Conservation (phyloP, 2,113 vertebrate genomes). For the Bujurquina vittata region DNA sequence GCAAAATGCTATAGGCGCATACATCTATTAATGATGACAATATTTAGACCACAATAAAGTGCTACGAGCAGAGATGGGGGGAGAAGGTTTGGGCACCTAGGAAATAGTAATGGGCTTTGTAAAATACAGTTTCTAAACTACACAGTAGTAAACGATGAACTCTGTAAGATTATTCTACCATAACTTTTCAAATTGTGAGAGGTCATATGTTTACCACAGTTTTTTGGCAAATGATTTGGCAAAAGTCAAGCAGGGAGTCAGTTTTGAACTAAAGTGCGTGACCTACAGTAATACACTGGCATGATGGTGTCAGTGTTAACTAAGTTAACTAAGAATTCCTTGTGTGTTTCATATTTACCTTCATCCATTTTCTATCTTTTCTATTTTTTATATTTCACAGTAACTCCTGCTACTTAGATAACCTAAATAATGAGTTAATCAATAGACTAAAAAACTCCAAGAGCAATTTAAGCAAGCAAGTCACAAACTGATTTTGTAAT, state of each 20-base stretch:
- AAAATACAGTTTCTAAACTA: slow-evolving; percentile 7
- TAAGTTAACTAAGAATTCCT: not conserved
- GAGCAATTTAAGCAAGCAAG: not conserved
- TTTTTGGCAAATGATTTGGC: not conserved
- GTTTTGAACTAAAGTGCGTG: not conserved
- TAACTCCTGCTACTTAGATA: not conserved
- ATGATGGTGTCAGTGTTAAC: not conserved
- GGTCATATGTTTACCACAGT: not conserved
- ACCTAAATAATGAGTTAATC: not conserved
- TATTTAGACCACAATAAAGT: slow-evolving; percentile 7
- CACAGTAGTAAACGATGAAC: not conserved
- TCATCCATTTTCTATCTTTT: not conserved
- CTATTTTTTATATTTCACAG: not conserved
- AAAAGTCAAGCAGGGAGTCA: not conserved
- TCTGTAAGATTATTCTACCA: not conserved
- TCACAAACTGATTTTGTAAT: not conserved
- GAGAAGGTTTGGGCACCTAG: not conserved
- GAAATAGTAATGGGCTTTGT: not conserved
- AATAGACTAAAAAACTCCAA: not conserved
- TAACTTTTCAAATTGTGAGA: slow-evolving; percentile 1
- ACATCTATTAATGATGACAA: slow-evolving; percentile 49
- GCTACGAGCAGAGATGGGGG: not conserved
- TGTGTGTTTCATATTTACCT: not conserved
- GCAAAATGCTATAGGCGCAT: slow-evolving; percentile 35
- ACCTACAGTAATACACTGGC: not conserved